Conservation (phyloP, 2,797 vertebrate genomes). For the Echiichthys vipera region DNA sequence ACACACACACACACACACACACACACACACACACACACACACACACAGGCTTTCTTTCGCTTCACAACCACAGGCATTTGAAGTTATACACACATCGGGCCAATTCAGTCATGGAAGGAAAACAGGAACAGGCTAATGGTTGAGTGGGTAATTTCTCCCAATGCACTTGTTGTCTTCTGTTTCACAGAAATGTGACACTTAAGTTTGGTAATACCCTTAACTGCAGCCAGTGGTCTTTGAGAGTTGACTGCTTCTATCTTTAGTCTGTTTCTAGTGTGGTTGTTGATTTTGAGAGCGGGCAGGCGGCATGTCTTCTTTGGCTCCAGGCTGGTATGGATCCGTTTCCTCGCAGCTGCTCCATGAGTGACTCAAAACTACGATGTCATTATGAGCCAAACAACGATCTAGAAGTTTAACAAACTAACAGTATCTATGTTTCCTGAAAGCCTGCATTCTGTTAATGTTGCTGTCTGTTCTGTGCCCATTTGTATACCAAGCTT, state of each 20-base stretch:
- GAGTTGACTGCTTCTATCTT: slow-evolving; percentile 81
- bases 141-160: slow-evolving; percentile 49
- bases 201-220: slow-evolving; percentile 64
- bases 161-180: slow-evolving; percentile 60
- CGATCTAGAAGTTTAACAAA: slow-evolving; percentile 42
- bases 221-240: slow-evolving; percentile 65
- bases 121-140: slow-evolving; percentile 32
- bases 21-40: slow-evolving; percentile 27
- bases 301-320: slow-evolving; percentile 70
- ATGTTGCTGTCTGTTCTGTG: slow-evolving; percentile 4
- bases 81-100: slow-evolving; percentile 61
- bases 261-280: slow-evolving; percentile 76
- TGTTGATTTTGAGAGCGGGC: slow-evolving; percentile 80
- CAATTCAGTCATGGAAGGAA: slow-evolving; percentile 57
- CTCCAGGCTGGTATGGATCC: slow-evolving; percentile 60
- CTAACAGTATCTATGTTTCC: slow-evolving; percentile 31
- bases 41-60: slow-evolving; percentile 55
- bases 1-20: slow-evolving; percentile 34
- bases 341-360: slow-evolving; percentile 73
- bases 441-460: slow-evolving; percentile 26
- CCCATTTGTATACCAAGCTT: slow-evolving; percentile 1
- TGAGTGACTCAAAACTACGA: slow-evolving; percentile 69
- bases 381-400: slow-evolving; percentile 52
- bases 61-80: slow-evolving; percentile 65
- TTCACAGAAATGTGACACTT: slow-evolving; percentile 62